A percentile compares a stretch with the other conserved stretches of the same genome.
These are phyloP conservation scores for Eulacestoma nigropectus DNA, from an alignment of 2,113 vertebrate genomes.

Conservation along the genomic window DNA sequence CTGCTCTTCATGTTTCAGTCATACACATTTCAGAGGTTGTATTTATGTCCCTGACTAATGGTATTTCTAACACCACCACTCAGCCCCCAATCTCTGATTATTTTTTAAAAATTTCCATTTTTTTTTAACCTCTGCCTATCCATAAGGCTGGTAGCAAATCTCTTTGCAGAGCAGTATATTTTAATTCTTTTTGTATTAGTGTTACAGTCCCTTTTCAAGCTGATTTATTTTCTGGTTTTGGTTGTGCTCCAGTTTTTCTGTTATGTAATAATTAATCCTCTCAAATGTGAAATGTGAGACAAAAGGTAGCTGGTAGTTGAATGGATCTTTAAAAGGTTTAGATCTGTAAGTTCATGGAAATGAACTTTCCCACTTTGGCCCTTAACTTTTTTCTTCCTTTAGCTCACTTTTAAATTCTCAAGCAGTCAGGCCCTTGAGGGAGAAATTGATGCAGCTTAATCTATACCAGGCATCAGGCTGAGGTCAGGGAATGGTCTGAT, in stretches of 20 bases:
- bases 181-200: not conserved
- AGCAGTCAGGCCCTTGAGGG: not conserved
- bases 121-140: not conserved
- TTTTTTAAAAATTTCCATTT: not conserved
- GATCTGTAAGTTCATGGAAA: not conserved
- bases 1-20: not conserved
- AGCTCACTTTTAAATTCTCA: not conserved
- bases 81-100: accelerated
- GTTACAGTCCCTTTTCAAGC: not conserved
- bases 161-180: not conserved
- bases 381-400: not conserved
- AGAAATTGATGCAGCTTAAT: not conserved
- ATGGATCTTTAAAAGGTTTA: not conserved
- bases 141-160: not conserved
- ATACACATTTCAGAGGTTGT: not conserved
- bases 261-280: not conserved
- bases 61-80: not conserved
- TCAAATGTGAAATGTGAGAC: not conserved
- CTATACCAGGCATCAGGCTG: not conserved
- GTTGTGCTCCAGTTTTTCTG: not conserved
- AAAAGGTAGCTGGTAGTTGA: not conserved
- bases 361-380: not conserved
- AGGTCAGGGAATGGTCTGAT: not conserved
- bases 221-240: not conserved
- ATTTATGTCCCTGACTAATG: not conserved